Evolutionary conservation across 2,113 vertebrate genomes (phyloP), one percentile per base, ranked within the genome.

Genomic region (Engystomops pustulosus): DNA sequence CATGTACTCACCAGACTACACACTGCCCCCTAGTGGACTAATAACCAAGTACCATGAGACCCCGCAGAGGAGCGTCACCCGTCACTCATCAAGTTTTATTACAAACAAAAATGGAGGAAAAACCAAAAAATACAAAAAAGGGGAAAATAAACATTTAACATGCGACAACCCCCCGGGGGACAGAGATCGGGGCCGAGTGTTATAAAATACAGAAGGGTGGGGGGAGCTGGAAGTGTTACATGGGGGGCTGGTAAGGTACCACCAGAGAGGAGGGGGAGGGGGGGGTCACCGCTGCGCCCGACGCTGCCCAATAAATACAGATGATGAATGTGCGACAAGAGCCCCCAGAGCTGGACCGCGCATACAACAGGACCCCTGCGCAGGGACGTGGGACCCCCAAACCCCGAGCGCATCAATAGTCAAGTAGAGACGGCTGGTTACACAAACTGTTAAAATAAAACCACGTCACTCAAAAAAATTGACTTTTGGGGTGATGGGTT

Each of bases 231-330:
- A 25, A 25, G 38, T 71, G 69, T 45, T 71, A 23, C 20, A 69
- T 3, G 11, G 18, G 9, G n/a, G n/a, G n/a, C n/a, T n/a, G n/a
- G n/a, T n/a, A n/a, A n/a, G n/a, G n/a, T n/a, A n/a, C n/a, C n/a
- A n/a, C n/a, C n/a, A n/a, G n/a, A n/a, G n/a, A n/a, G n/a, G n/a
- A n/a, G n/a, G n/a, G n/a, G n/a, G n/a, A n/a, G n/a, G n/a, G n/a
- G n/a, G n/a, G n/a, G n/a, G n/a, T n/a, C n/a, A n/a, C n/a, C n/a
- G n/a, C n/a, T n/a, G n/a, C n/a, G n/a, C n/a, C n/a, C n/a, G n/a
- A n/a, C n/a, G n/a, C 45, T 23, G 17, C 34, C 51, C 70, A 47
- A 75, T 83, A 83, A 83, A 83, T 83, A n/a, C n/a, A n/a, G n/a
- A n/a, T n/a, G n/a, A n/a, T n/a, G n/a, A n/a, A n/a, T n/a, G n/a